phyloP scores from a whole-genome alignment of 2,113 vertebrate species.

The Scatophagus argus region DNA sequence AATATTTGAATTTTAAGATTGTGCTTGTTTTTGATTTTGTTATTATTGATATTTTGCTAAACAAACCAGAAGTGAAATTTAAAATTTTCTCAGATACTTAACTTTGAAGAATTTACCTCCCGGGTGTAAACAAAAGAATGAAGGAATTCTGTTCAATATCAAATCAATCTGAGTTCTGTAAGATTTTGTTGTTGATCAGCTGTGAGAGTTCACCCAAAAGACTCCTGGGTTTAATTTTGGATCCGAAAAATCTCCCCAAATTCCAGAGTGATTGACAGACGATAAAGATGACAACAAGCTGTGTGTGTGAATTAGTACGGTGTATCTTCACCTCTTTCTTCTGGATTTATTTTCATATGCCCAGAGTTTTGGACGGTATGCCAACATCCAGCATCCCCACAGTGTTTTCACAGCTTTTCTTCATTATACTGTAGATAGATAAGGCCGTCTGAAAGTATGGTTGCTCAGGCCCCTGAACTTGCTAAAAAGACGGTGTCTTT shows the following conservation, averaged over 20 bases:
- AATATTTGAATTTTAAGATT: too few relatives aligned
- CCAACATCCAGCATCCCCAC: neutral
- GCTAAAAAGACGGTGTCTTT: conserved; percentile 29
- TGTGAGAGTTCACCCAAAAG: neutral
- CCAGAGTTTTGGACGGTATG: too few relatives aligned
- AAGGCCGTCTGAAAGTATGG: neutral
- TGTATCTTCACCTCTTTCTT: neutral
- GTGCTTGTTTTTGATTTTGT: too few relatives aligned
- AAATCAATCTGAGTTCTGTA: neutral
- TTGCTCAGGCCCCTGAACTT: neutral
- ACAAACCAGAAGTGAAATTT: too few relatives aligned
- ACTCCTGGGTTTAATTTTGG: neutral
- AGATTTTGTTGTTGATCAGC: neutral
- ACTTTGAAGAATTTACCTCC: too few relatives aligned
- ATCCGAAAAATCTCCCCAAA: neutral
- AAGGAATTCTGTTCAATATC: too few relatives aligned
- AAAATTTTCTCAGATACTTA: neutral
- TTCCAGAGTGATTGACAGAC: neutral
- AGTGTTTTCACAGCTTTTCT: neutral
- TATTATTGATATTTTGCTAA: too few relatives aligned
- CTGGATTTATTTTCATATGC: neutral
- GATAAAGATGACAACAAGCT: neutral
- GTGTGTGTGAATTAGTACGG: too few relatives aligned
- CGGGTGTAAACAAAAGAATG: too few relatives aligned
- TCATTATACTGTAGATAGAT: conserved; percentile 8